Conservation (phyloP, 2,888 invertebrate genomes). For the Teleogryllus oceanicus region DNA sequence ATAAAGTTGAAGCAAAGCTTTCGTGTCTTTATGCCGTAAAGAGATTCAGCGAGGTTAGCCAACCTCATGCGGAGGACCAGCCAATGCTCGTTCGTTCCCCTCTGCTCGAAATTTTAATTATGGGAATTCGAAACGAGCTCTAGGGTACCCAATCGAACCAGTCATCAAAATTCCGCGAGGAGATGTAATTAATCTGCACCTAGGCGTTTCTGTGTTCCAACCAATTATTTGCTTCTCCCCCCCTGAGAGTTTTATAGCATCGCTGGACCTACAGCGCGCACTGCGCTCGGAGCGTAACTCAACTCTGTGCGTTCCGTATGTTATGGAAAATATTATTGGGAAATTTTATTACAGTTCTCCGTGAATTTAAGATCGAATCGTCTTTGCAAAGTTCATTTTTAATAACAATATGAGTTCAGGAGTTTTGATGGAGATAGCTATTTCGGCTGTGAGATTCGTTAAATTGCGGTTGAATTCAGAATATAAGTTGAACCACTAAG, state of each 20-base stretch:
- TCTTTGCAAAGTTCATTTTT: too few relatives aligned
- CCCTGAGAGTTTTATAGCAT: too few relatives aligned
- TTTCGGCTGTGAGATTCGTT: too few relatives aligned
- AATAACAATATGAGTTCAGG: too few relatives aligned
- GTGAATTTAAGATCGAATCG: too few relatives aligned
- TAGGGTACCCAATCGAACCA: background rate
- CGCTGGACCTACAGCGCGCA: too few relatives aligned
- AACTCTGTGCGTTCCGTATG: background rate
- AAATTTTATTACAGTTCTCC: too few relatives aligned
- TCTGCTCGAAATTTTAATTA: background rate
- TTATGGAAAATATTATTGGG: background rate
- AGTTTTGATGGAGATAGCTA: too few relatives aligned
- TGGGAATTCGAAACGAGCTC: background rate
- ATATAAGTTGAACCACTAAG: too few relatives aligned
- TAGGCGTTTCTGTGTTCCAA: background rate
- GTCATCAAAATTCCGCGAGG: background rate
- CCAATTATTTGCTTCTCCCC: too few relatives aligned
- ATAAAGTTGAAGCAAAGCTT: background rate
- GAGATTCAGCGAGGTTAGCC: background rate
- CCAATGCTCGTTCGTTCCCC: background rate
- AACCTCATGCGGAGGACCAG: background rate
- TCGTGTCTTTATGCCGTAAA: background rate
- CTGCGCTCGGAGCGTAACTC: background rate
- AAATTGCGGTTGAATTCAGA: too few relatives aligned
- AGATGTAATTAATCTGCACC: background rate